Evolutionary conservation across 2,888 invertebrate species (phyloP).

Genomic region (Phasia obesa): DNA sequence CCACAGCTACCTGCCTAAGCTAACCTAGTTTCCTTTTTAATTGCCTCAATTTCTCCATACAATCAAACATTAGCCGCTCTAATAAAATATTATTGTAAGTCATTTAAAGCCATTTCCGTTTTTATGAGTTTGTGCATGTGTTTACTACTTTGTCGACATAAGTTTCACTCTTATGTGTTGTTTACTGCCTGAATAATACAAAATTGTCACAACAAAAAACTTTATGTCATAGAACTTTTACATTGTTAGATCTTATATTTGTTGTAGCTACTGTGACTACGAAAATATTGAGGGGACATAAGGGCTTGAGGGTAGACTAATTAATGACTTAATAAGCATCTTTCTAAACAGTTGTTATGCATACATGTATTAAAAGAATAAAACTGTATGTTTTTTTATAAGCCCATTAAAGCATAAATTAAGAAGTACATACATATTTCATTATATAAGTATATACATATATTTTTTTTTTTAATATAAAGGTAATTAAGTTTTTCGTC

Average conservation of each 20-base stretch:
- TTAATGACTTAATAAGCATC: conserved; percentile 65
- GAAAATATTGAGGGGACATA: conserved; percentile 21
- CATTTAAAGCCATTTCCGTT: not conserved
- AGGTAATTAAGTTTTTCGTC: conserved; percentile 19
- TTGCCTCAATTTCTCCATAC: not conserved
- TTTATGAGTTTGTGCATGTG: not conserved
- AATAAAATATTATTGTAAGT: not conserved
- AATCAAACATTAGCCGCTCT: not conserved
- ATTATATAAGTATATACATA: not conserved
- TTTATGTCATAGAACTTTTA: conserved; percentile 39
- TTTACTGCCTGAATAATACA: conserved; percentile 1
- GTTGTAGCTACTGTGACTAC: not conserved
- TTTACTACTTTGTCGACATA: conserved; percentile 14
- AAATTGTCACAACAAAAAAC: not conserved
- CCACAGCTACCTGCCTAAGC: too few species aligned
- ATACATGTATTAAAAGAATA: conserved; percentile 15
- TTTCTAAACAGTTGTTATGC: conserved; percentile 34
- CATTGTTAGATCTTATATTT: conserved; percentile 22
- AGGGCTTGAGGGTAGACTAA: conserved; percentile 58
- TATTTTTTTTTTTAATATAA: conserved; percentile 28
- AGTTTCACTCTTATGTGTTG: conserved; percentile 29
- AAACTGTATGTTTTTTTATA: not conserved
- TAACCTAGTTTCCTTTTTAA: too few species aligned
- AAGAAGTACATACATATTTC: not conserved
- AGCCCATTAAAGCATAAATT: not conserved